Evolutionary conservation across 1,140 invertebrate species (phyloP).

Genomic region (Drosophila repletoides): DNA sequence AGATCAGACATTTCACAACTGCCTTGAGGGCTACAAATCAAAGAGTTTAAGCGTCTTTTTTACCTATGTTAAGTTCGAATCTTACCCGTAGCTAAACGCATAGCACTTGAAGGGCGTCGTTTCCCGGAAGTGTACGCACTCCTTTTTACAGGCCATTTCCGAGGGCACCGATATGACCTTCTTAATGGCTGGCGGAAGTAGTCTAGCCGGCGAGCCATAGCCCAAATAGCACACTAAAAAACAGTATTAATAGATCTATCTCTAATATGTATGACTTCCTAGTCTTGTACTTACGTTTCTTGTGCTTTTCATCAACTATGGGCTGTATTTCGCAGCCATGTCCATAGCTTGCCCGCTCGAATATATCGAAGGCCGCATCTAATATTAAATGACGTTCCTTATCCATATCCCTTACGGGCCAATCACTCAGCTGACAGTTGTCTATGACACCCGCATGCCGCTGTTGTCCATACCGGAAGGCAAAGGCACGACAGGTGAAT

Average conservation of each 20-base stretch:
- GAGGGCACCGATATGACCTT: conserved; percentile 85
- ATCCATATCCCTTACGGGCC: conserved; percentile 86
- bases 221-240: conserved; percentile 88
- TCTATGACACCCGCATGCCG: conserved; percentile 85
- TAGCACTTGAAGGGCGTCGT: conserved; percentile 86
- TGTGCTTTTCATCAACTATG: conserved; percentile 82
- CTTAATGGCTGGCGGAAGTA: conserved; percentile 86
- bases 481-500: conserved; percentile 90
- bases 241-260: background rate
- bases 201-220: conserved; percentile 87
- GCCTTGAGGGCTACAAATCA: conserved; percentile 51
- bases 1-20: conserved; percentile 86
- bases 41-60: background rate
- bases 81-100: conserved; percentile 88
- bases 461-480: conserved; percentile 87
- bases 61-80: background rate
- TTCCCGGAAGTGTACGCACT: conserved; percentile 85
- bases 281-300: conserved; percentile 82
- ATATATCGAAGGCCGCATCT: conserved; percentile 88
- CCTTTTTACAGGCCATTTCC: conserved; percentile 87
- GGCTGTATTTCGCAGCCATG: conserved; percentile 88
- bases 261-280: too few relatives aligned
- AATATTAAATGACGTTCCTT: conserved; percentile 84
- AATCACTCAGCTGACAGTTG: conserved; percentile 89
- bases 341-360: conserved; percentile 90